Percentiles rank a stretch among this genome's conserved stretches.
Evolutionary conservation across 2,888 invertebrate species (phyloP).

Genomic region (Entomobrya proxima): DNA sequence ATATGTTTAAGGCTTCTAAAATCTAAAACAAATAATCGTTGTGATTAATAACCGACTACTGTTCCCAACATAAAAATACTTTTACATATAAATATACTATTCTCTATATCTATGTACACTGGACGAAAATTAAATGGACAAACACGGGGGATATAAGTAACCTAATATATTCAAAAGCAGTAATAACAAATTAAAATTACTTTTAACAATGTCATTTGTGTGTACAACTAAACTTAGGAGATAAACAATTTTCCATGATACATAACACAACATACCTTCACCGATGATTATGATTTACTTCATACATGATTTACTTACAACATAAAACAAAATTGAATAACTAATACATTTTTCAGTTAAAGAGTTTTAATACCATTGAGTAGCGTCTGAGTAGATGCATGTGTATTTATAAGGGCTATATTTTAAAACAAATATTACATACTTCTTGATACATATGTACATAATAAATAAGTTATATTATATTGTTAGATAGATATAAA

Average conservation of each 20-base stretch:
- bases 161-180: neutral
- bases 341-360: constrained; percentile 66
- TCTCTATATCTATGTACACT: constrained; percentile 10
- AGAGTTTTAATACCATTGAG: constrained; percentile 65
- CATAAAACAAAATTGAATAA: neutral
- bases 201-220: constrained; percentile 31
- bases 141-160: constrained; percentile 8
- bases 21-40: neutral
- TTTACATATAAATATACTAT: neutral
- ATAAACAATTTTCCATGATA: neutral
- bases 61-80: constrained; percentile 57
- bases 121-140: constrained; percentile 10
- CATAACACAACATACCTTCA: constrained; percentile 12
- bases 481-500: neutral
- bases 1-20: neutral
- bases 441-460: constrained; percentile 17
- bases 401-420: constrained; percentile 22
- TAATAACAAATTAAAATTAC: neutral
- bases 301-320: neutral
- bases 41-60: constrained; percentile 19
- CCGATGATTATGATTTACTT: neutral
- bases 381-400: constrained; percentile 64
- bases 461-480: constrained; percentile 34
- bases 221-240: neutral
- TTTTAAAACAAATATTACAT: neutral